A percentile compares a stretch with the other conserved stretches of the same genome.
Evolutionary conservation across 37 sponge, comb jelly and placozoan species (phyloP).

Genomic region (Hexactinellida sp.): DNA sequence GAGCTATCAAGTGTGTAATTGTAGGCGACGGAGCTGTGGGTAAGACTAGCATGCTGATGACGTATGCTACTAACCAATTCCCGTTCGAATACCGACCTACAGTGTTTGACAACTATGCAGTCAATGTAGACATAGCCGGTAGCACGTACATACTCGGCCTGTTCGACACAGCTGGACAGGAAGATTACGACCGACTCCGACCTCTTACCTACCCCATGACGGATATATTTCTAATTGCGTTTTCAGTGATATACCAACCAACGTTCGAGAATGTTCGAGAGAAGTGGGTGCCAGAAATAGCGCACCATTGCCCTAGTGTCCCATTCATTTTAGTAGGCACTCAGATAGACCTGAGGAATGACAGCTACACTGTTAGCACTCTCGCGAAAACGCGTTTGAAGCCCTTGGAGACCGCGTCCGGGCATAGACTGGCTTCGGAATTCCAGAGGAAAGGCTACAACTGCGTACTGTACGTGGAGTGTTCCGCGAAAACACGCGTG

Average conservation of each 20-base stretch:
- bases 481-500: not conserved
- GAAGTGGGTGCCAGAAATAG: constrained; percentile 13
- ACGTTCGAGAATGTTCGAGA: not conserved
- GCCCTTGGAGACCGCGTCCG: not conserved
- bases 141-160: not conserved
- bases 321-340: not conserved
- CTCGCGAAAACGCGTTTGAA: not conserved
- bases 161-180: constrained; percentile 1
- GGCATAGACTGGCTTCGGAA: not conserved
- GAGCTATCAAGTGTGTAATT: not conserved
- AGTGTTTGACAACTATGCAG: constrained; percentile 8
- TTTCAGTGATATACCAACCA: not conserved
- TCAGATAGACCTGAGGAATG: not conserved
- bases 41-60: constrained; percentile 15
- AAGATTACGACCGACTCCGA: constrained; percentile 2
- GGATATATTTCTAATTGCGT: not conserved
- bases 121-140: constrained; percentile 8
- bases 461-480: not conserved
- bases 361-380: not conserved
- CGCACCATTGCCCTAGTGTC: not conserved
- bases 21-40: constrained; percentile 5
- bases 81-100: constrained; percentile 14
- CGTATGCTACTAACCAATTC: constrained; percentile 6
- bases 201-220: constrained; percentile 10
- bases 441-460: not conserved